phyloP scores from a whole-genome alignment of 64 coral and sea anemone genomes.

The Stichodactyla mertensii region DNA sequence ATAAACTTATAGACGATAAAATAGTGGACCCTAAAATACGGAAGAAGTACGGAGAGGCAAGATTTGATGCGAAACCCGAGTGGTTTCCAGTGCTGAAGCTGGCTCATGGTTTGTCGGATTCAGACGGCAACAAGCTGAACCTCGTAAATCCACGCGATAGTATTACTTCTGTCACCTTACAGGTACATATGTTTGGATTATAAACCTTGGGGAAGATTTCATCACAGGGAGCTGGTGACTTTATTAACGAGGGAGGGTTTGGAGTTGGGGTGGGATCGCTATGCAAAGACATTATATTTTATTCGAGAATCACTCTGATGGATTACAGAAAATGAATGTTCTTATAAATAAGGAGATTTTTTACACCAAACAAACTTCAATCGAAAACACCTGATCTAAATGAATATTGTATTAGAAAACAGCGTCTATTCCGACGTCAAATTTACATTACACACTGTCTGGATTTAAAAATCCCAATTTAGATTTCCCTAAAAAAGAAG shows the following conservation, averaged over 20 bases:
- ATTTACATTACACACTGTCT: not conserved
- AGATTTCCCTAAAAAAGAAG: not conserved
- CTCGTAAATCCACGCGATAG: constrained; percentile 59
- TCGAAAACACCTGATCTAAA: constrained; percentile 10
- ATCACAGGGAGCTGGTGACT: not conserved
- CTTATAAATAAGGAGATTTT: not conserved
- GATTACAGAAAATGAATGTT: not conserved
- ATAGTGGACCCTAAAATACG: constrained; percentile 70
- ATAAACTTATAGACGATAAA: constrained; percentile 84
- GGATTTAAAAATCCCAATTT: not conserved
- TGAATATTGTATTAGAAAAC: constrained; percentile 24
- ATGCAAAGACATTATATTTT: not conserved
- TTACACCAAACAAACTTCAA: constrained; percentile 6
- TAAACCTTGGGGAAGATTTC: not conserved
- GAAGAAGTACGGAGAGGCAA: constrained; percentile 59
- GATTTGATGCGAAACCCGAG: constrained; percentile 51
- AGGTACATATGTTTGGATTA: not conserved
- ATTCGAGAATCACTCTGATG: not conserved
- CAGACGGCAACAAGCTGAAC: constrained; percentile 16
- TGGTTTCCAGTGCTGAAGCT: constrained; percentile 95
- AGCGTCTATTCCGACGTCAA: not conserved
- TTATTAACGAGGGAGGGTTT: not conserved
- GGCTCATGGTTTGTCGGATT: constrained; percentile 69
- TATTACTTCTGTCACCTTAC: constrained; percentile 80
- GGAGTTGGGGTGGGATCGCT: not conserved